Conservation (phyloP, 2,888 invertebrate species). For the Arctia plantaginis region DNA sequence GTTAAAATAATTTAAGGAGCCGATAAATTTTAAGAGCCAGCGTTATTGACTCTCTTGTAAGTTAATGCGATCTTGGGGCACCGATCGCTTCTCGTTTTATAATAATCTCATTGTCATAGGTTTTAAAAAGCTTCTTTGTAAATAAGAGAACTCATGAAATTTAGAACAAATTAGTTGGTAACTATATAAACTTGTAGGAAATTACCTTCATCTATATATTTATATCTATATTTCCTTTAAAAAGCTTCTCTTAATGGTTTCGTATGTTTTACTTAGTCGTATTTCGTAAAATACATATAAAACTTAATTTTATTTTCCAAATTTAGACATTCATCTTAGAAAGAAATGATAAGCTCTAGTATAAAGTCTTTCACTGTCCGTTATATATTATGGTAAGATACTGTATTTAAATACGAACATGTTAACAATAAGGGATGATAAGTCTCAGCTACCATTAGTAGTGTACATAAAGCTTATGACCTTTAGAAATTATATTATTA, state of each 20-base stretch:
- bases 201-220: no score
- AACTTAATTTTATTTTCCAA: background rate
- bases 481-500: slow-evolving; percentile 9
- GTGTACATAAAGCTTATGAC: no score
- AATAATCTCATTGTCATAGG: slow-evolving; percentile 73
- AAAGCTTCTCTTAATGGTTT: background rate
- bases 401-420: background rate
- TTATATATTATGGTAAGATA: background rate
- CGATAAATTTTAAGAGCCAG: slow-evolving; percentile 78
- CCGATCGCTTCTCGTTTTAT: slow-evolving; percentile 64
- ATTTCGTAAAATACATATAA: background rate
- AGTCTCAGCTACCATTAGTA: no score
- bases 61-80: slow-evolving; percentile 72
- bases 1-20: slow-evolving; percentile 79
- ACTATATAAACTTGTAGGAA: background rate
- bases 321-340: background rate
- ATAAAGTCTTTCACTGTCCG: background rate
- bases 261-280: background rate
- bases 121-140: slow-evolving; percentile 59
- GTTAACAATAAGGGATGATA: background rate
- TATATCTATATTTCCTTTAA: no score
- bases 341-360: background rate
- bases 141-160: slow-evolving; percentile 38
- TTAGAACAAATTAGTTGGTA: slow-evolving; percentile 38
- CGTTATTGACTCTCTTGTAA: slow-evolving; percentile 73